phyloP scores from a whole-genome alignment of 2,797 vertebrate genomes.

The Xenentodon cancila region DNA sequence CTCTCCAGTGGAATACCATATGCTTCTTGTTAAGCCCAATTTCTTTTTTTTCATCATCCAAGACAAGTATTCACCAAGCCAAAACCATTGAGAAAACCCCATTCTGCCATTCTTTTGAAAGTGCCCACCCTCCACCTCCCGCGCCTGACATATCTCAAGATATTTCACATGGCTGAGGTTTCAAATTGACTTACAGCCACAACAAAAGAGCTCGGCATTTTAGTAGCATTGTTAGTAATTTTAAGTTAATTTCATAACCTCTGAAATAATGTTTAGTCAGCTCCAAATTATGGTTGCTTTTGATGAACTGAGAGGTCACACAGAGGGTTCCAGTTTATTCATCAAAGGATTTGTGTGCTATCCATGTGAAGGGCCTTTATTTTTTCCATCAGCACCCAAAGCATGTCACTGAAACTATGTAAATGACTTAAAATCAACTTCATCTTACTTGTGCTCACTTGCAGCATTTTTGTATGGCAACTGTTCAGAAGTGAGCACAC shows the following conservation, averaged over 20 bases:
- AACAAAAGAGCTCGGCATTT: slow-evolving; percentile 92
- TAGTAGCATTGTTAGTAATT: slow-evolving; percentile 96
- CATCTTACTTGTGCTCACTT: background rate
- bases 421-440: slow-evolving; percentile 40
- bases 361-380: slow-evolving; percentile 60
- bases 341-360: slow-evolving; percentile 67
- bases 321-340: slow-evolving; percentile 68
- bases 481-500: slow-evolving; percentile 17
- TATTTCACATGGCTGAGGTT: slow-evolving; percentile 92
- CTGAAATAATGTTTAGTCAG: slow-evolving; percentile 91
- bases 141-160: slow-evolving; percentile 70
- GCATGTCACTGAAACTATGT: slow-evolving; percentile 48
- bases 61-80: slow-evolving; percentile 90
- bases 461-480: background rate
- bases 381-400: slow-evolving; percentile 51
- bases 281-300: slow-evolving; percentile 87
- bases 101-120: slow-evolving; percentile 62
- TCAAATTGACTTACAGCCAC: slow-evolving; percentile 97
- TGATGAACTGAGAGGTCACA: slow-evolving; percentile 76
- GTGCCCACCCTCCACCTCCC: slow-evolving; percentile 14
- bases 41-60: slow-evolving; percentile 96
- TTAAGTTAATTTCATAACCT: slow-evolving; percentile 97
- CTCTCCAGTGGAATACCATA: slow-evolving; percentile 92
- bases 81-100: slow-evolving; percentile 91
- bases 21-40: slow-evolving; percentile 97